Evolutionary conservation across 1,140 invertebrate species (phyloP), one percentile per base, ranked within the genome.

Genomic region (Leptopilina clavipes): DNA sequence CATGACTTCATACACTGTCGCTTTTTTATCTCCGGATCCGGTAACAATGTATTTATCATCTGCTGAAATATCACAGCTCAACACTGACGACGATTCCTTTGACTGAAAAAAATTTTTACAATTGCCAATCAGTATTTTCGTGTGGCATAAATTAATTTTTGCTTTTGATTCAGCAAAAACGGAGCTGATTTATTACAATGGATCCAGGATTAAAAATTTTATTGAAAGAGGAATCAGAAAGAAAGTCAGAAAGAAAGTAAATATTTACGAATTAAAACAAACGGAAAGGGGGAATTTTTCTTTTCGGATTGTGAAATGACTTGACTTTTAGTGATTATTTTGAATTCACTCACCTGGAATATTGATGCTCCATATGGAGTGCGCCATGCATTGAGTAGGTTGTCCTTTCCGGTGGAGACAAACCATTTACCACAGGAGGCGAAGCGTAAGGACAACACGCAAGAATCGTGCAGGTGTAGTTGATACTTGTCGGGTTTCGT

Each of bases 31-130:
- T 54, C 98, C 98, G 9, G 98, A 99, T 73, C 98, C 98, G 59
- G 98, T 99, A 74, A 99, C 98, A 86, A 99, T 99, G 91, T 97
- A 99, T 90, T 98, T 99, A 92, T 99, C 98, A 91, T 99, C 98
- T 19, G 96, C 94, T 75, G 98, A 99, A 90, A 99, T 99, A 93
- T 99, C 98, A 93, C 98, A 99, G 92, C 97, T 98, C 77, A 99
- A 93, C 82, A 99, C 98, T 80, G 98, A 99, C 78, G 98, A 99
- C 70, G 97, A 98, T 93, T 99, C 98, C 91, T 99, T 99, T 43
- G 97, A 98, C 97, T 99, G 94, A 80, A 95, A 94, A 85, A 88
- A 83, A 77, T 74, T 72, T 48, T 75, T 44, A 72, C 54, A 76
- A n/a, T 37, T 14, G 22, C 22, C 14, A 72, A 65, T n/a, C 22